Evolutionary conservation across 2,797 vertebrate species (phyloP), one percentile per base, ranked within the genome.

Genomic region (Intellagama lesueurii): DNA sequence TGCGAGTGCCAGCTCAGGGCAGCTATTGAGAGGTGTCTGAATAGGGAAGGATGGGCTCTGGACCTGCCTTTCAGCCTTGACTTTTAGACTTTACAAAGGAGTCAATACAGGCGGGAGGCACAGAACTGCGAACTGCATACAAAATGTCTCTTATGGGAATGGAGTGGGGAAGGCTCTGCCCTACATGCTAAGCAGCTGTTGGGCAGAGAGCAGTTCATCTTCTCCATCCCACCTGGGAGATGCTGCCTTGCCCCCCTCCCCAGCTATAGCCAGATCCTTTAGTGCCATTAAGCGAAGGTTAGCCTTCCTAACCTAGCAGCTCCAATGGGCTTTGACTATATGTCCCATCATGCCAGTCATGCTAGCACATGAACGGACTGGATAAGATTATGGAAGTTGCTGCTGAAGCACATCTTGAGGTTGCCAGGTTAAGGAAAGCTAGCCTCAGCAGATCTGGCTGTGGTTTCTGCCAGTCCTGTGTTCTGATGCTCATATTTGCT

Each of bases 21-120:
- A 86, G 89, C 89, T 90, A 90, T 90, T 90, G 89, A 90, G 89
- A 87, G 89, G 85, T 77, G 22, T 56, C 49, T 90, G 89, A 90
- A 90, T 90, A 90, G 89, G 35, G 73, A 72, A 86, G 89, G 89
- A 87, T 78, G 79, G 89, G 81, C 89, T 90, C 56, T 77, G 85
- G 89, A 87, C 89, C 89, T 90, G 89, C 85, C 84, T 90, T 90
- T 90, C 89, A 90, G 89, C 89, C 89, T 47, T 90, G 80, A 90
- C 89, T 90, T 90, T 87, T 90, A 87, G 89, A 90, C 89, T 90
- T 90, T 87, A 90, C 89, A 90, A 90, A 90, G 66, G 89, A 87
- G 80, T 83, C 85, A 86, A 68, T 87, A 70, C 85, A 87, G 72
- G 89, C 85, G 72, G 84, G 89, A 83, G 85, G 89, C 80, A 77